Evolutionary conservation across 2,797 vertebrate genomes (phyloP).

Genomic region (Meda fulgida): DNA sequence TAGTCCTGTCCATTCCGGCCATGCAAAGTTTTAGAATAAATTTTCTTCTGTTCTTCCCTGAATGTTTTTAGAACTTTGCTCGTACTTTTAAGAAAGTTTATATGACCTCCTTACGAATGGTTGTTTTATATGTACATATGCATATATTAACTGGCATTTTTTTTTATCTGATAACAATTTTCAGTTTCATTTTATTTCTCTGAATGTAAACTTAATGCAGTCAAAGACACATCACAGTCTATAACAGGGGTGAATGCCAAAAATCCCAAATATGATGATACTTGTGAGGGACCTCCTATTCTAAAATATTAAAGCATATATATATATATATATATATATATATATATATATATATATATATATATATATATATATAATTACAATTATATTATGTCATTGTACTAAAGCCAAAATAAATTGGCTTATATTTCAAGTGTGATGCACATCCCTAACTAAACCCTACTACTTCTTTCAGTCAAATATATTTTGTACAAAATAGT

Average conservation of each 20-base stretch:
- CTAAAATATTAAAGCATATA: no score
- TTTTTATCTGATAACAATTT: background rate
- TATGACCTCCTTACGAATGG: background rate
- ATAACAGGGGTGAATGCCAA: no score
- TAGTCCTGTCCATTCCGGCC: conserved; percentile 7
- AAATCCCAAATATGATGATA: background rate
- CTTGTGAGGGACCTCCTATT: no score
- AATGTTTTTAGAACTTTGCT: background rate
- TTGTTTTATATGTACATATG: background rate
- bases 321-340: no score
- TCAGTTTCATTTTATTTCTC: background rate
- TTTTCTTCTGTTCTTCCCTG: background rate
- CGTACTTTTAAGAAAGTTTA: background rate
- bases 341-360: no score
- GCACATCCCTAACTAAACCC: no score
- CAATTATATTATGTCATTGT: no score
- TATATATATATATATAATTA: no score
- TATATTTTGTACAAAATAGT: background rate
- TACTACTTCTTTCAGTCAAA: background rate
- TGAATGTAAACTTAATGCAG: background rate
- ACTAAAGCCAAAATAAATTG: no score
- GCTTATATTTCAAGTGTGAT: no score
- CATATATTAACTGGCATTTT: background rate
- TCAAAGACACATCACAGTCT: background rate
- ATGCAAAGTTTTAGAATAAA: background rate